Percentiles rank a stretch among this genome's conserved stretches.
These are phyloP conservation scores for Cyclophora albipunctata DNA, from an alignment of 2,888 invertebrate species.

Conservation along the genomic window DNA sequence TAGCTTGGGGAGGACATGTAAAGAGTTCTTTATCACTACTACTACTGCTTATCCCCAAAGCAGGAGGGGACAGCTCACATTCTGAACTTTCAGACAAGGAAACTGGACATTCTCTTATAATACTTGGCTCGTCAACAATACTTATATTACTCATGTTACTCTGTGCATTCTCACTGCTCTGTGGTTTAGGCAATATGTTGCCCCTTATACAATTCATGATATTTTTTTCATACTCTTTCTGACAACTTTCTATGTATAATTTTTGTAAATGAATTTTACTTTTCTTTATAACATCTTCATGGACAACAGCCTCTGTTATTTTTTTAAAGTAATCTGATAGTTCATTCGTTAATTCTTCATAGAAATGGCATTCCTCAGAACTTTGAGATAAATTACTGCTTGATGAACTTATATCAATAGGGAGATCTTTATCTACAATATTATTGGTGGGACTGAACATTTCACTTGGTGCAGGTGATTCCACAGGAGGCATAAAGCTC, in stretches of 20 bases:
- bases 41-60: neutral
- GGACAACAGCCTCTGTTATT: conserved; percentile 24
- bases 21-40: neutral
- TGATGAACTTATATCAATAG: too few relatives aligned
- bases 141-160: neutral
- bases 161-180: neutral
- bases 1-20: neutral
- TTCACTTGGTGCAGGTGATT: too few relatives aligned
- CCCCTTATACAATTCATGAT: conserved; percentile 18
- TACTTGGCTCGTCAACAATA: too few relatives aligned
- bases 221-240: conserved; percentile 23
- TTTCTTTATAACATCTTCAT: conserved; percentile 33
- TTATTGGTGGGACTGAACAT: conserved; percentile 1
- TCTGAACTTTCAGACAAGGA: conserved; percentile 4
- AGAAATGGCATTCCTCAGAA: conserved; percentile 25
- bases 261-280: conserved; percentile 30
- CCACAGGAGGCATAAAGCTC: too few relatives aligned
- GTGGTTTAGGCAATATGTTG: conserved; percentile 6
- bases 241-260: conserved; percentile 26
- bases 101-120: neutral
- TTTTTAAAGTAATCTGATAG: conserved; percentile 35
- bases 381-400: conserved; percentile 3
- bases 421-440: too few relatives aligned
- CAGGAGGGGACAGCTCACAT: neutral
- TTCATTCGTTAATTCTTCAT: conserved; percentile 42